phyloP scores from a whole-genome alignment of 2,113 vertebrate genomes.

The Brachyhypopomus occidentalis region DNA sequence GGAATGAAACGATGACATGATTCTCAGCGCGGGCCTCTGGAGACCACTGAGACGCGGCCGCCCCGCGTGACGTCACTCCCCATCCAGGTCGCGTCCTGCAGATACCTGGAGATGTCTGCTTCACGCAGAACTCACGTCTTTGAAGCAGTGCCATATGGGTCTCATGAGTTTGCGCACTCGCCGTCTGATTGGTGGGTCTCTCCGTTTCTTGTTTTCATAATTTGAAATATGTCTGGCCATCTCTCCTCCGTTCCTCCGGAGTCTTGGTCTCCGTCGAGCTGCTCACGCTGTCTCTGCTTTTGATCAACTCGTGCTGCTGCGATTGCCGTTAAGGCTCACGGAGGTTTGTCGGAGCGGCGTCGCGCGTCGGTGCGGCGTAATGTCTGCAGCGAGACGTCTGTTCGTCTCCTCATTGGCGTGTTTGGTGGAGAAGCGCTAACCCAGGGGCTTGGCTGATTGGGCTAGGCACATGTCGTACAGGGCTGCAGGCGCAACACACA shows the following conservation, averaged over 20 bases:
- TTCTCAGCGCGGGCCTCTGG: slow-evolving; percentile 34
- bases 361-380: too few relatives aligned
- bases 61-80: slow-evolving; percentile 11
- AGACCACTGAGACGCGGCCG: neutral
- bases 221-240: slow-evolving; percentile 11
- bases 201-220: slow-evolving; percentile 10
- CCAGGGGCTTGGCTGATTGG: slow-evolving; percentile 1
- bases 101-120: slow-evolving; percentile 34
- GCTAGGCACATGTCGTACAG: slow-evolving; percentile 28
- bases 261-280: neutral
- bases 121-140: slow-evolving; percentile 7
- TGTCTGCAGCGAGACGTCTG: slow-evolving; percentile 12
- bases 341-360: slow-evolving; percentile 21
- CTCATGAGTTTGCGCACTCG: neutral
- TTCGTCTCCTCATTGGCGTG: slow-evolving; percentile 17
- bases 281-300: neutral
- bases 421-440: slow-evolving; percentile 36
- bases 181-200: slow-evolving; percentile 30
- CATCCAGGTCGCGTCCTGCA: slow-evolving; percentile 29
- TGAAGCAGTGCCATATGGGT: neutral
- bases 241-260: slow-evolving; percentile 10
- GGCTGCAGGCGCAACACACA: slow-evolving; percentile 1
- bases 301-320: slow-evolving; percentile 12
- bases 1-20: slow-evolving; percentile 50
- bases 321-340: slow-evolving; percentile 40